Conservation (phyloP, 2,113 vertebrate genomes). For the Anguilla rostrata region DNA sequence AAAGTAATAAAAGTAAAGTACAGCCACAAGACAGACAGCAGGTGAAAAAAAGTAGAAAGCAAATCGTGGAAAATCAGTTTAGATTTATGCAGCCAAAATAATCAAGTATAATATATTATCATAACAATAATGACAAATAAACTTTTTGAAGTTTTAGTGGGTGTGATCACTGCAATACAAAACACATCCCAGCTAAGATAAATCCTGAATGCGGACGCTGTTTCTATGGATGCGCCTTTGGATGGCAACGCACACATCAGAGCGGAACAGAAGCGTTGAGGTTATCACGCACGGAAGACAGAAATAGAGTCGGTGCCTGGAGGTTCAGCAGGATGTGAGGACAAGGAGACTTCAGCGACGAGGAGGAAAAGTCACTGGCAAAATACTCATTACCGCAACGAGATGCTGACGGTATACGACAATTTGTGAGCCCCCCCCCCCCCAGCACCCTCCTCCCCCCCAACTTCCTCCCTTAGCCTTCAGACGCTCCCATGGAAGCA, state of each 20-base stretch:
- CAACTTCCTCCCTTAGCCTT: background rate
- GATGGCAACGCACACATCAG: constrained; percentile 64
- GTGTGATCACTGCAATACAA: background rate
- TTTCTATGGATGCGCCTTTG: constrained; percentile 44
- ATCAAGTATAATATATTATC: too few relatives aligned
- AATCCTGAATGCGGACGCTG: constrained; percentile 17
- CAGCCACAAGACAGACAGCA: too few relatives aligned
- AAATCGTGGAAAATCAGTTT: too few relatives aligned
- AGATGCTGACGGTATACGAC: constrained; percentile 7
- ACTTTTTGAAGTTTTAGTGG: too few relatives aligned
- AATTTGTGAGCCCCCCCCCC: background rate
- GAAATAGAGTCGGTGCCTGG: constrained; percentile 65
- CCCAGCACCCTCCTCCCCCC: background rate
- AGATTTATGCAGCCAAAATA: too few relatives aligned
- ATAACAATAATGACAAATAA: too few relatives aligned
- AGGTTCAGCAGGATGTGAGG: constrained; percentile 48
- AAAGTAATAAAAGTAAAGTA: too few relatives aligned
- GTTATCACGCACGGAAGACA: constrained; percentile 71
- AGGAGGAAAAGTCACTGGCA: constrained; percentile 13
- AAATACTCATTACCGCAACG: constrained; percentile 4
- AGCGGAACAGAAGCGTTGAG: constrained; percentile 65
- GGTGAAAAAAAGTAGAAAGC: too few relatives aligned
- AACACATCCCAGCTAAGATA: background rate
- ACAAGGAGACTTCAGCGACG: constrained; percentile 17
- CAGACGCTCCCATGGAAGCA: background rate